Evolutionary conservation across 2,888 invertebrate genomes (phyloP), one percentile per base, ranked within the genome.

Genomic region (Agrotis segetum): DNA sequence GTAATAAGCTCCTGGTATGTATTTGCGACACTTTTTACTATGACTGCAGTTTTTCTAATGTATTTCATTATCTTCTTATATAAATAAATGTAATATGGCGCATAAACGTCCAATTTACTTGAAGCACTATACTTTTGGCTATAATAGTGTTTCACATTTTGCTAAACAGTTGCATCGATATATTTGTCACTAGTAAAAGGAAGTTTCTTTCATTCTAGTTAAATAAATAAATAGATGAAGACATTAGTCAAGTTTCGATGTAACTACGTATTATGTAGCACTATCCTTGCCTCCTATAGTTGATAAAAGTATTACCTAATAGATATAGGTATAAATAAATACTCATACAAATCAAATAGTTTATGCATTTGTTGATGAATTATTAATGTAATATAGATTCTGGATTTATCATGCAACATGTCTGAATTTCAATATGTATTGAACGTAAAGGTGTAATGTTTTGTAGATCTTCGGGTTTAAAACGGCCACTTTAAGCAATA

Each of bases 301-400:
- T 77, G 52, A 74, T 83, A 60, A 47, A 82, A 74, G 77, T 81
- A 74, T 81, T 80, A 82, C 63, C 79, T 81, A 79, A 78, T 79
- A 86, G 74, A 76, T 82, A 79, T 83, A n/a, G n/a, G n/a, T n/a
- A 83, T 80, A 74, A 77, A 79, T 81, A 67, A 88, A 90, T 90
- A 89, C 89, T 89, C 88, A 87, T 82, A 78, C 77, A 82, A 80
- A 77, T 73, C 71, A 72, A 85, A 85, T 85, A 86, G 83, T 88
- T 79, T 84, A 84, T 69, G 79, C 87, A 79, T 85, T 84, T 88
- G 86, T 87, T 87, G 83, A 84, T 70, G 74, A 82, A 85, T 79
- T 79, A 81, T 79, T 81, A 79, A 76, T 84, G 60, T 82, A 77
- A 77, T 81, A 82, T 81, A 72, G 70, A 84, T 73, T 85, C 79